Base-by-base conservation (phyloP, 2,113 vertebrate species). In the Okapia johnstoni region DNA sequence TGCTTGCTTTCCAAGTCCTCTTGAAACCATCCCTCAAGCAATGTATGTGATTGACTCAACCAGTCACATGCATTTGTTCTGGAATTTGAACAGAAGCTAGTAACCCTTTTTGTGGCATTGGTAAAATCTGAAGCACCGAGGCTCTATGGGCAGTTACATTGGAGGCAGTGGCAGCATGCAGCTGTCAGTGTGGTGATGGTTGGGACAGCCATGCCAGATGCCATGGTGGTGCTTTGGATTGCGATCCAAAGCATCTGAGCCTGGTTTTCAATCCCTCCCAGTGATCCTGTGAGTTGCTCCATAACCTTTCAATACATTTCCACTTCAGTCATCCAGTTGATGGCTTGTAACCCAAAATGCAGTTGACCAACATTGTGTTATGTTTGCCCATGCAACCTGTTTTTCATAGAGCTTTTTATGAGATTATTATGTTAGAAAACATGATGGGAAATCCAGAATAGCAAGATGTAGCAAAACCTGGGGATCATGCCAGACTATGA, bases 341-440 rank as follows among this genome's bases (percentile, higher is more conserved):
- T 84, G 76, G 21, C 77, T 96, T 66, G 19, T 2, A 55, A 21
- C 50, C 13, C n/a, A 73, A 57, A 85, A 25, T 1, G 2, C 54
- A 77, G 3, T 26, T 90, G 30, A 77, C 33, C 30, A 54, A 43
- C 28, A 52, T 54, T 26, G 15, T 48, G 81, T 94, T 76, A 15
- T n/a, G 77, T 94, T 76, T 85, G 8, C 36, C 30, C 36, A 36
- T 90, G 14, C 70, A 90, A 54, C 46, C 16, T 60, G 9, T 87
- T 95, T 94, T 91, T 93, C 36, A 43, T 25, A 88, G 83, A 90
- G 23, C 40, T 36, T 94, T 96, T 81, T 36, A 33, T 90, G 76
- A n/a, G 63, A 30, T 94, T 79, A 73, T 26, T 63, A 60, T 88
- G 19, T 93, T 93, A 60, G 83, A 93, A 94, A 80, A 58, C 15